Evolutionary conservation across 2,797 vertebrate species (phyloP).

Genomic region (Erethizon dorsatum): DNA sequence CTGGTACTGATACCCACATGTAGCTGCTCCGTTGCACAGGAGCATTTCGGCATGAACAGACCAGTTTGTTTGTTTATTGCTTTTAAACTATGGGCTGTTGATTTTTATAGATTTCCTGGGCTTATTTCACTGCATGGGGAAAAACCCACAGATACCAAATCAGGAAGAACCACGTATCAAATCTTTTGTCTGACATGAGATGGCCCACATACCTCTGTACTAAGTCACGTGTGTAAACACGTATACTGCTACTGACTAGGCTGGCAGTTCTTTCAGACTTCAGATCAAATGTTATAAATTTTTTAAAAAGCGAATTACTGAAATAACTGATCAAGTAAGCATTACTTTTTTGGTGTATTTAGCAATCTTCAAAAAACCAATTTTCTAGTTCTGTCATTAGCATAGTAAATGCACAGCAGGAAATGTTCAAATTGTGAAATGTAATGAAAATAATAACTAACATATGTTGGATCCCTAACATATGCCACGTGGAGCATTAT

Average conservation of each 20-base stretch:
- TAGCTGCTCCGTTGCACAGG: not conserved
- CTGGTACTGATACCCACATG: not conserved
- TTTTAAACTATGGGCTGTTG: conserved; percentile 21
- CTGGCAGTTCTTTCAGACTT: conserved; percentile 43
- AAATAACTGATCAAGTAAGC: not conserved
- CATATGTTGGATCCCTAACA: not conserved
- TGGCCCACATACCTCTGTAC: not conserved
- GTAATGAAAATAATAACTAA: not conserved
- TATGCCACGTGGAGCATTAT: not conserved
- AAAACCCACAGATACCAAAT: conserved; percentile 5
- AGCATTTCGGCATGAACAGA: not conserved
- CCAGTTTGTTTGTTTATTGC: not conserved
- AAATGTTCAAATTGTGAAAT: not conserved
- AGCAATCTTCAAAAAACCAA: not conserved
- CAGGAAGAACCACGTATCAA: conserved; percentile 30
- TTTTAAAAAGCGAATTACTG: not conserved
- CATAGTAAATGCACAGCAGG: not conserved
- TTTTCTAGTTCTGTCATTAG: not conserved
- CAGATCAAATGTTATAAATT: not conserved
- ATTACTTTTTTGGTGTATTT: not conserved
- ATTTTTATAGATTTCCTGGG: conserved; percentile 9
- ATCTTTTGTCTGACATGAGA: conserved; percentile 14
- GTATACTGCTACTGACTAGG: not conserved
- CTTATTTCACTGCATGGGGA: conserved; percentile 57
- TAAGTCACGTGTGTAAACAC: not conserved